phyloP scores from a whole-genome alignment of 2,888 invertebrate species.

The Lasiommata megera region DNA sequence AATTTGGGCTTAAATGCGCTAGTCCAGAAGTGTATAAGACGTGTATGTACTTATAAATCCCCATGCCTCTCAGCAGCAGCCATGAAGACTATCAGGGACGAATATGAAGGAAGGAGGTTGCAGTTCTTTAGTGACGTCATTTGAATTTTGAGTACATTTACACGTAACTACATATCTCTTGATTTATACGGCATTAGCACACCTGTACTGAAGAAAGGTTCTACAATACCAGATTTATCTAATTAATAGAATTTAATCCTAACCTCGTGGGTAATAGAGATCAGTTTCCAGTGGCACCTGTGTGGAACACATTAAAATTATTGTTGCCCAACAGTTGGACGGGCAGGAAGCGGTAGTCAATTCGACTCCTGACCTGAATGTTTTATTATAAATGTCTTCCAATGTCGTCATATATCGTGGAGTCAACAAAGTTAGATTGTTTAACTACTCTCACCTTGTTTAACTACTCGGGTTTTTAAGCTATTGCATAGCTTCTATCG shows the following conservation, averaged over 20 bases:
- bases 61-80: too few relatives aligned
- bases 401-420: conserved; percentile 29
- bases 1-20: too few relatives aligned
- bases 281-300: neutral
- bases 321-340: conserved; percentile 47
- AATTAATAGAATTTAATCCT: neutral
- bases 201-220: too few relatives aligned
- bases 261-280: neutral
- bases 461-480: neutral
- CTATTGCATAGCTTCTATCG: too few relatives aligned
- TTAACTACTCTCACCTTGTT: conserved; percentile 26
- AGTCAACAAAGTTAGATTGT: conserved; percentile 21
- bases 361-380: conserved; percentile 70
- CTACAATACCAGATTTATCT: neutral
- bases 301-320: conserved; percentile 20
- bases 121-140: too few relatives aligned
- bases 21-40: too few relatives aligned
- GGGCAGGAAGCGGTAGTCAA: conserved; percentile 72
- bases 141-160: too few relatives aligned
- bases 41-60: too few relatives aligned
- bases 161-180: too few relatives aligned
- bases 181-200: too few relatives aligned
- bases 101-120: too few relatives aligned
- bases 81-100: too few relatives aligned
- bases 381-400: conserved; percentile 36